phyloP scores from a whole-genome alignment of 2,888 invertebrate genomes.

The Prionchulus punctatus region DNA sequence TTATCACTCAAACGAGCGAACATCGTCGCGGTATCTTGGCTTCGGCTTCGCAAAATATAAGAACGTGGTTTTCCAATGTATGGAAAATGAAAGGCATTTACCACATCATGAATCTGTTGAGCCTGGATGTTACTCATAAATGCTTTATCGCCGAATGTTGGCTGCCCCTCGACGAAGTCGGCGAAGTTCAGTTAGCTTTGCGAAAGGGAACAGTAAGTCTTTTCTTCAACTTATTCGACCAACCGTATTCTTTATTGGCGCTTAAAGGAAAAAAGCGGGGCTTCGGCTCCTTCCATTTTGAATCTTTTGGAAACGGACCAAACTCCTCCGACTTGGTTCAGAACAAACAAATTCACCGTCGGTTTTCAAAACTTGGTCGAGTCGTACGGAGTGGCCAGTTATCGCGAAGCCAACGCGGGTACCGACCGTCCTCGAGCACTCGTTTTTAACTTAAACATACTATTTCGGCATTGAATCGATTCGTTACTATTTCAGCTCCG shows the following conservation, averaged over 20 bases:
- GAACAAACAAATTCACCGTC: conserved; percentile 84
- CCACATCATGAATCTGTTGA: conserved; percentile 89
- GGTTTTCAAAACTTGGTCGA: conserved; percentile 90
- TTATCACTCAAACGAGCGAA: conserved; percentile 92
- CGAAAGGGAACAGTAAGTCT: conserved; percentile 66
- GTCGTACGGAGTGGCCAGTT: conserved; percentile 87
- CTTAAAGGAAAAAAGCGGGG: conserved; percentile 68
- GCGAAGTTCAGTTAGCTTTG: conserved; percentile 74
- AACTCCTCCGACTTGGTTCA: conserved; percentile 85
- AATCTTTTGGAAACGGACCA: conserved; percentile 78
- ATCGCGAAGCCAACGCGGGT: conserved; percentile 90
- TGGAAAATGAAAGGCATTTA: conserved; percentile 97
- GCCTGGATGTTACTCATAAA: conserved; percentile 94
- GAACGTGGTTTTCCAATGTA: conserved; percentile 86
- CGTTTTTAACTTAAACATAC: background rate
- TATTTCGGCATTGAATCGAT: background rate
- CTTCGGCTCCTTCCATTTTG: conserved; percentile 85
- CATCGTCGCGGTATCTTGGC: conserved; percentile 90
- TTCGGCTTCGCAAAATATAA: conserved; percentile 89
- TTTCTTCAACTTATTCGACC: background rate
- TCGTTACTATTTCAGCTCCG: conserved; percentile 47
- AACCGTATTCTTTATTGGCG: background rate
- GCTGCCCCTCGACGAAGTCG: conserved; percentile 71
- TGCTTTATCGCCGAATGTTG: conserved; percentile 96
- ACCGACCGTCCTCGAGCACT: conserved; percentile 22